These are phyloP conservation scores for Canis aureus DNA, from an alignment of 2,113 vertebrate genomes.

Conservation along the genomic window DNA sequence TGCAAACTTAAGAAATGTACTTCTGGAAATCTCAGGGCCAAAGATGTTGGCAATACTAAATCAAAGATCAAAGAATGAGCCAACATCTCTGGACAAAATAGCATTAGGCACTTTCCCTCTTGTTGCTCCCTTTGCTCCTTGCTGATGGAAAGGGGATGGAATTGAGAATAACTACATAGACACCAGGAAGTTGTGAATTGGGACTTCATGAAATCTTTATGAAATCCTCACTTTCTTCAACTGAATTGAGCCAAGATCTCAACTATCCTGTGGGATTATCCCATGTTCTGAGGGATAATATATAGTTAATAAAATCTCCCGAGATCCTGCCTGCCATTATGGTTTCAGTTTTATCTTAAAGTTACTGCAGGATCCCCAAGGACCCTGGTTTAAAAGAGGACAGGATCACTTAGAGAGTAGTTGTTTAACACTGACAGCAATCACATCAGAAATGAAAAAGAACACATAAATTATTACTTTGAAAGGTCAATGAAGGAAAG, in stretches of 20 bases:
- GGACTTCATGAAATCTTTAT: background rate
- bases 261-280: background rate
- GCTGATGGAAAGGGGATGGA: background rate
- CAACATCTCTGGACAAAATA: background rate
- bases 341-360: background rate
- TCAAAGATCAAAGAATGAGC: background rate
- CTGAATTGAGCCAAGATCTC: background rate
- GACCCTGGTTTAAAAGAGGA: background rate
- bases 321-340: background rate
- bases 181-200: background rate
- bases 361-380: background rate
- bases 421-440: background rate
- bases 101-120: background rate
- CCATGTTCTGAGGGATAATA: background rate
- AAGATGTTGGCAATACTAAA: background rate
- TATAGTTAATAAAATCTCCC: background rate
- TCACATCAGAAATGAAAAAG: background rate
- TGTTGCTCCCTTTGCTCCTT: background rate
- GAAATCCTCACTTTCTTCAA: background rate
- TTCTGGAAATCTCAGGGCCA: background rate
- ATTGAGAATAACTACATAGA: background rate
- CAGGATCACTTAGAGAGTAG: no score
- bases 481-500: slow-evolving; percentile 3
- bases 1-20: background rate
- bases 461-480: background rate